These are phyloP conservation scores for Melanotaenia pygmaea DNA, from an alignment of 2,797 vertebrate genomes.

Conservation along the genomic window DNA sequence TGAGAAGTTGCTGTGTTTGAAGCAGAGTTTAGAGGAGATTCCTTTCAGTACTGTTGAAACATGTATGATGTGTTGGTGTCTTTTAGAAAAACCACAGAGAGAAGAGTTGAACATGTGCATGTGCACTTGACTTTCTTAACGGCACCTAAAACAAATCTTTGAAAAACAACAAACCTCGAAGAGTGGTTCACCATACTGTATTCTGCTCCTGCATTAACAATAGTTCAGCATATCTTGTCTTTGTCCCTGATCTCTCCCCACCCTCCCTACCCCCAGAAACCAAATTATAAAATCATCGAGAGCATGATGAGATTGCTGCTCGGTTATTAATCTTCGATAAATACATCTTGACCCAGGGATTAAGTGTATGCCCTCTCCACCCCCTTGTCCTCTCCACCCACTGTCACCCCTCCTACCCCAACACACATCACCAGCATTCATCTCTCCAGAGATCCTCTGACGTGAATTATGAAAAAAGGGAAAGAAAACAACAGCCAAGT, in stretches of 20 bases:
- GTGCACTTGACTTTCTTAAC: background rate
- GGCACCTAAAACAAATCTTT: background rate
- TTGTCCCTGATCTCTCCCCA: slow-evolving; percentile 63
- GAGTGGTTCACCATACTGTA: slow-evolving; percentile 6
- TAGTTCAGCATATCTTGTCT: slow-evolving; percentile 64
- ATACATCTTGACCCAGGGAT: slow-evolving; percentile 87
- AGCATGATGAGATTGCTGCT: slow-evolving; percentile 87
- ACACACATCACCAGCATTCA: slow-evolving; percentile 56
- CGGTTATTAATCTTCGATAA: slow-evolving; percentile 89
- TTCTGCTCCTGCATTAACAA: slow-evolving; percentile 52
- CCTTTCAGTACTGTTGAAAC: slow-evolving; percentile 34
- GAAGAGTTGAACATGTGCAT: background rate
- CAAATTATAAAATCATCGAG: slow-evolving; percentile 86
- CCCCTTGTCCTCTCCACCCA: slow-evolving; percentile 65
- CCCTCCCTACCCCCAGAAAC: slow-evolving; percentile 71
- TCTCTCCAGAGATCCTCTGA: slow-evolving; percentile 75
- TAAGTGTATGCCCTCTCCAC: slow-evolving; percentile 80
- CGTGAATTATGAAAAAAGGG: slow-evolving; percentile 78
- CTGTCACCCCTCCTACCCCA: slow-evolving; percentile 26
- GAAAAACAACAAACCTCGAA: background rate
- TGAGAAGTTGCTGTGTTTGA: slow-evolving; percentile 35
- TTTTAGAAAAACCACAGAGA: slow-evolving; percentile 3
- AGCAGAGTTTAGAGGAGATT: slow-evolving; percentile 30
- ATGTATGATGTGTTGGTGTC: slow-evolving; percentile 17
- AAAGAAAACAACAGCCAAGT: slow-evolving; percentile 69